These are phyloP conservation scores for Prosapia bicincta DNA, from an alignment of 2,888 invertebrate genomes.

Conservation along the genomic window DNA sequence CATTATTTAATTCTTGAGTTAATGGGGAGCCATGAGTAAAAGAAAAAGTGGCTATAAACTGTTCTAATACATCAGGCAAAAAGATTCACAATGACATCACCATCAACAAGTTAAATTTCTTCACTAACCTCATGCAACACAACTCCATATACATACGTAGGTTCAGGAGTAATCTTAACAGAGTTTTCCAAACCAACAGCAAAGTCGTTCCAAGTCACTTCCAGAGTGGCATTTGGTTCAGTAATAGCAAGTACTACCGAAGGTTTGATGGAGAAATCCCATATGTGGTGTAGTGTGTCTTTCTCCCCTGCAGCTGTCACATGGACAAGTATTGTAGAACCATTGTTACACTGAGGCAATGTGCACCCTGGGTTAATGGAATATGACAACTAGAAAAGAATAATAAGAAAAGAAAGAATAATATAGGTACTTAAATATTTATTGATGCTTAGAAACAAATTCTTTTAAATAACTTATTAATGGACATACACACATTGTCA, in stretches of 20 bases:
- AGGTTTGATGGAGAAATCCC: slow-evolving; percentile 62
- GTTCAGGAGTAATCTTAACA: slow-evolving; percentile 49
- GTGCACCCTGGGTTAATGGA: not conserved
- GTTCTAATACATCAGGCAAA: too few species aligned
- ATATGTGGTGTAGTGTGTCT: slow-evolving; percentile 63
- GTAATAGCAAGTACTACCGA: slow-evolving; percentile 56
- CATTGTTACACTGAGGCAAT: not conserved
- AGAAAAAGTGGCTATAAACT: too few species aligned
- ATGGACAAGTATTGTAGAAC: slow-evolving; percentile 47
- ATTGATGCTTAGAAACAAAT: too few species aligned
- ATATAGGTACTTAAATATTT: too few species aligned
- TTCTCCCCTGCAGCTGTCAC: slow-evolving; percentile 54
- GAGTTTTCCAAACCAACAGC: slow-evolving; percentile 40
- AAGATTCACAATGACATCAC: too few species aligned
- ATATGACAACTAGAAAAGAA: not conserved
- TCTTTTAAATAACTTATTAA: too few species aligned
- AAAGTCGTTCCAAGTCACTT: slow-evolving; percentile 51
- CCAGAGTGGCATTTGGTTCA: slow-evolving; percentile 48
- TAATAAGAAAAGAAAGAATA: too few species aligned
- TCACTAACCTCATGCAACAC: slow-evolving; percentile 58
- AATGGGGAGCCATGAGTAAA: too few species aligned
- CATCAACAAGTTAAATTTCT: too few species aligned
- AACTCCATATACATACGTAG: slow-evolving; percentile 57
- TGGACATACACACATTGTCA: too few species aligned
- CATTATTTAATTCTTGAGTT: slow-evolving; percentile 12